phyloP scores from a whole-genome alignment of 2,113 vertebrate species.

The Catagonus wagneri region DNA sequence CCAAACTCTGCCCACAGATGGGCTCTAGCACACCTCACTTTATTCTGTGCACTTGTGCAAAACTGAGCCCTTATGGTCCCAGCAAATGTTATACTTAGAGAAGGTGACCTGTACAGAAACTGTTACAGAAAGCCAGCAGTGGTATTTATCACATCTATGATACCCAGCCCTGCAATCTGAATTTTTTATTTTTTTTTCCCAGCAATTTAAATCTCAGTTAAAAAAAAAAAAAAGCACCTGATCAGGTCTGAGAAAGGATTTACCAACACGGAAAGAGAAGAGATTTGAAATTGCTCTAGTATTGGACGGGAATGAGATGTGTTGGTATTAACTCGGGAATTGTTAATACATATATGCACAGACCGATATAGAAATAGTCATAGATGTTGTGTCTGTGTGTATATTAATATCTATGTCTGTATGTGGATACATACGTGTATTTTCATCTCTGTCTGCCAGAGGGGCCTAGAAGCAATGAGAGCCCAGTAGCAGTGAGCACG shows the following conservation, averaged over 20 bases:
- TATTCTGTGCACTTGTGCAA: background rate
- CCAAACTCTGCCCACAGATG: background rate
- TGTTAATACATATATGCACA: background rate
- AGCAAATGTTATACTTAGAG: background rate
- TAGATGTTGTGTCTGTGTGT: background rate
- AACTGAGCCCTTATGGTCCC: background rate
- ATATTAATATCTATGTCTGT: background rate
- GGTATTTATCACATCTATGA: background rate
- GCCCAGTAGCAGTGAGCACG: background rate
- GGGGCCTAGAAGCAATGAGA: background rate
- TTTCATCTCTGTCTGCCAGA: background rate
- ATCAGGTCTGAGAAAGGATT: background rate
- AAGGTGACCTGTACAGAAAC: background rate
- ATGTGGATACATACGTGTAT: background rate
- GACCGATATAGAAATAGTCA: background rate
- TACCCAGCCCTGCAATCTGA: background rate
- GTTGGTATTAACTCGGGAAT: background rate
- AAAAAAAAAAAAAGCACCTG: conserved; percentile 2
- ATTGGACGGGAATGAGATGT: background rate
- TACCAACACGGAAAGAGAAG: background rate
- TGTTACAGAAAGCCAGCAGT: background rate
- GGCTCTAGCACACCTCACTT: background rate
- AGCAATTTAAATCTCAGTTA: background rate
- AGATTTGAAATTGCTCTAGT: background rate
- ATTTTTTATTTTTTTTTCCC: background rate